These are phyloP conservation scores for Trachythela sp. DNA, from an alignment of 64 coral and sea anemone genomes.

Conservation along the genomic window DNA sequence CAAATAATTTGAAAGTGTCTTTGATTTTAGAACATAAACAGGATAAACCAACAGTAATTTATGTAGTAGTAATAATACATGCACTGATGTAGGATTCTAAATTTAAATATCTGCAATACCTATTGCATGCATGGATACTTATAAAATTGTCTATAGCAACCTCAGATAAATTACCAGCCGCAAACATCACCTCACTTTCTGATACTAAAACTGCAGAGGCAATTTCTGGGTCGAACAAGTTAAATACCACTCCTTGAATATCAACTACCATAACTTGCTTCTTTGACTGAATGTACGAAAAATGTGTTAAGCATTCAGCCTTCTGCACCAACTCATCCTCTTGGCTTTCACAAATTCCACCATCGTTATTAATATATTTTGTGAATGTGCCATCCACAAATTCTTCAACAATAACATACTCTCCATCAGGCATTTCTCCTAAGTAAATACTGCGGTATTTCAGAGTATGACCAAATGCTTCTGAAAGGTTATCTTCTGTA, in stretches of 20 bases:
- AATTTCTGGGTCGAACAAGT: slow-evolving; percentile 40
- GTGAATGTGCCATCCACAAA: slow-evolving; percentile 35
- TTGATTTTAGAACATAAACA: no score
- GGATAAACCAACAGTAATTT: no score
- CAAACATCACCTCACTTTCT: slow-evolving; percentile 30
- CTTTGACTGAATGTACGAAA: slow-evolving; percentile 19
- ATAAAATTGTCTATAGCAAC: slow-evolving; percentile 42
- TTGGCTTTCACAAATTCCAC: background rate
- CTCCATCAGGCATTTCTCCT: slow-evolving; percentile 37
- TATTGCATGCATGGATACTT: slow-evolving; percentile 16
- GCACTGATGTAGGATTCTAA: no score
- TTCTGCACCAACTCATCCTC: slow-evolving; percentile 11
- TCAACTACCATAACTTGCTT: slow-evolving; percentile 36
- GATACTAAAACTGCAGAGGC: slow-evolving; percentile 32
- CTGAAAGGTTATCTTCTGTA: background rate
- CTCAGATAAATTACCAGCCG: slow-evolving; percentile 26
- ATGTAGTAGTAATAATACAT: no score
- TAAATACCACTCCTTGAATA: slow-evolving; percentile 34
- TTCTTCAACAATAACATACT: slow-evolving; percentile 34
- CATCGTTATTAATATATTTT: slow-evolving; percentile 40
- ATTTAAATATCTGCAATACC: slow-evolving; percentile 25
- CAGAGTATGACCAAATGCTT: slow-evolving; percentile 33
- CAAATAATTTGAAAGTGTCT: no score
- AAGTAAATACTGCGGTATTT: slow-evolving; percentile 32
- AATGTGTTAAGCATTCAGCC: slow-evolving; percentile 32